A percentile compares a stretch with the other conserved stretches of the same genome.
phyloP scores from a whole-genome alignment of 2,888 invertebrate species.

The Nemoura dubitans region DNA sequence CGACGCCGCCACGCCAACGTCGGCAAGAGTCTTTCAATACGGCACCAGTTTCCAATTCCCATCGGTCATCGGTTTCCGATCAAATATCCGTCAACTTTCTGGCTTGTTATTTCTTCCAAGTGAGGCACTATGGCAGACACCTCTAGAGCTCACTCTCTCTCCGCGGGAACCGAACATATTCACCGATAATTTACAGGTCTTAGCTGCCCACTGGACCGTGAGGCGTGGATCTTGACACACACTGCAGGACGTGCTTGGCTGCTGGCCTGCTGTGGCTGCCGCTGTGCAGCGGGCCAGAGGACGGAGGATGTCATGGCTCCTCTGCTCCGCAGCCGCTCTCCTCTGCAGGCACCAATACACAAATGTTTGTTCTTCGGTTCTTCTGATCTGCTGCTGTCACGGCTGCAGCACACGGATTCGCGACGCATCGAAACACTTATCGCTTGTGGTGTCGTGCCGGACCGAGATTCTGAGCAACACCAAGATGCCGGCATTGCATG shows the following conservation, averaged over 20 bases:
- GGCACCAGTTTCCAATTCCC: slow-evolving; percentile 40
- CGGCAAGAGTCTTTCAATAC: slow-evolving; percentile 37
- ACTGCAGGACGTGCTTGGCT: not conserved
- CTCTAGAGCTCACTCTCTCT: slow-evolving; percentile 10
- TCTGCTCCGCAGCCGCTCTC: not conserved
- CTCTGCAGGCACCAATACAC: not conserved
- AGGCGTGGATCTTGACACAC: slow-evolving; percentile 19
- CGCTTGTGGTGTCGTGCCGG: not conserved
- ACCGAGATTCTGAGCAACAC: not conserved
- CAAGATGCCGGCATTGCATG: not conserved
- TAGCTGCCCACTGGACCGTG: slow-evolving; percentile 18
- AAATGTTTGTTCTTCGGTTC: not conserved
- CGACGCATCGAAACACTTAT: not conserved
- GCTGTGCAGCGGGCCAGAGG: not conserved
- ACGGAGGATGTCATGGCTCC: not conserved
- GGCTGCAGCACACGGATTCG: not conserved
- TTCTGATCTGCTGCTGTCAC: not conserved
- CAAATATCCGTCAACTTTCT: slow-evolving; percentile 39
- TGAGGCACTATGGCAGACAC: not conserved
- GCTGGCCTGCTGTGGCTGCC: not conserved
- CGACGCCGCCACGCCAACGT: not conserved
- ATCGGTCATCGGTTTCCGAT: slow-evolving; percentile 43
- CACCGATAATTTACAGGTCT: slow-evolving; percentile 35
- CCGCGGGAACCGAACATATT: slow-evolving; percentile 34
- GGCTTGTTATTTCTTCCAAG: slow-evolving; percentile 40